Evolutionary conservation across 2,888 invertebrate genomes (phyloP), one percentile per base, ranked within the genome.

Genomic region (Tenthredo distinguenda): DNA sequence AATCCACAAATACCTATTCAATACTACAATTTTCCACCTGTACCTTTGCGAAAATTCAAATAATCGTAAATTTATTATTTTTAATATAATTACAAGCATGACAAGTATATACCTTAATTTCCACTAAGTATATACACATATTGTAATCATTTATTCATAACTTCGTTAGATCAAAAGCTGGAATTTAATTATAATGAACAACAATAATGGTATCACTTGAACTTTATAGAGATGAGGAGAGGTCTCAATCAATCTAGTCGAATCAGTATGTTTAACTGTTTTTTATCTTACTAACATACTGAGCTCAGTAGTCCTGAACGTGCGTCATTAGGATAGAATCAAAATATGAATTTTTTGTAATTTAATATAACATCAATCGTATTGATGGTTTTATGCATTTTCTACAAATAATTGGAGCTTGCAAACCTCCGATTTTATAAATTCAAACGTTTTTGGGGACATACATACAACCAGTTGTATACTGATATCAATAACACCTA

Each of bases 401-500:
- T 77, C 76, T 77, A 76, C 84, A 40, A 65, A 72, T 55, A 31
- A 77, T 34, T 76, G 26, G n/a, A 47, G 37, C 9, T 62, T 65
- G 84, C 77, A 65, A 84, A 47, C 68, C n/a, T 77, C 65, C 6
- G 1, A 68, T 68, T 47, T 71, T 83, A 9, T 71, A 31, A 83
- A 68, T 47, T 68, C 58, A 81, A 81, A 81, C 58, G 40, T 81
- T 37, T 82, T 31, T 34, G 40, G 37, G 58, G 72, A 83, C 47
- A 83, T 83, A 65, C 47, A 83, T 71, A 83, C 83, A 83, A 31
- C 83, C 68, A 83, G 50, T 77, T 84, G 31, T 86, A 71, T 84
- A 84, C 68, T 84, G 74, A 84, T 85, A 87, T 88, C 88, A 89
- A 87, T 87, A 87, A 89, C 88, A 89, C 87, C 87, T 90, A 91